Evolutionary conservation across 2,888 invertebrate genomes (phyloP).

Genomic region (Pegoplata infirma): DNA sequence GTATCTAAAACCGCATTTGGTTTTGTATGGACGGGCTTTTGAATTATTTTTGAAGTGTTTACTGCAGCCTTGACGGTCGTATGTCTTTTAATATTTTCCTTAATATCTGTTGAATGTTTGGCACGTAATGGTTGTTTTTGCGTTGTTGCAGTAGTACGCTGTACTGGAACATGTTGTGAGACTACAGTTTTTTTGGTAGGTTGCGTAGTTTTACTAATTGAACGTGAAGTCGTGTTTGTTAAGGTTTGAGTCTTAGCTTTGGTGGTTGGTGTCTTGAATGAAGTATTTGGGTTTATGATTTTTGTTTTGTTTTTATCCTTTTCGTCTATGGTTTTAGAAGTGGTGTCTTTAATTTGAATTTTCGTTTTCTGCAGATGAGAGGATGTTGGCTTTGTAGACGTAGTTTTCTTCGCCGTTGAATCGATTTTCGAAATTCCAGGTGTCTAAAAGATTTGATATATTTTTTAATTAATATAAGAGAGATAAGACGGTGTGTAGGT

Average conservation of each 20-base stretch:
- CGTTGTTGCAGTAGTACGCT: constrained; percentile 2
- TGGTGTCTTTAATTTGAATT: neutral
- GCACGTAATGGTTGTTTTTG: constrained; percentile 54
- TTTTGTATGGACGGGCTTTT: constrained; percentile 61
- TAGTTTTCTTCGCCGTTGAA: neutral
- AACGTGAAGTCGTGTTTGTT: neutral
- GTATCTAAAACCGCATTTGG: constrained; percentile 75
- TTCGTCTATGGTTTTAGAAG: constrained; percentile 2
- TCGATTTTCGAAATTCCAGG: neutral
- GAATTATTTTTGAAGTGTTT: constrained; percentile 10
- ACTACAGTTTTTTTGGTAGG: neutral
- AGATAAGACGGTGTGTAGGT: too few relatives aligned
- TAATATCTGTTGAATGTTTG: constrained; percentile 56
- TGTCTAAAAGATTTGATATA: constrained; percentile 2
- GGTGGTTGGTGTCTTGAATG: neutral
- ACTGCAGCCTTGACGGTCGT: constrained; percentile 10
- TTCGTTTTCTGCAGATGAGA: neutral
- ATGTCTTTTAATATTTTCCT: constrained; percentile 38
- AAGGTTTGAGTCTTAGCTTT: neutral
- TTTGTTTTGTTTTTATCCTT: neutral
- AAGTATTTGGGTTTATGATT: neutral
- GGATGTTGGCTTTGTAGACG: neutral
- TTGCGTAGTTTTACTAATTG: neutral
- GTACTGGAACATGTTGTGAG: neutral
- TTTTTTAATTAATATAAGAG: too few relatives aligned